Base-by-base conservation (phyloP, 53 echinoderm and acorn worm species). In the Echinarachnius parma region DNA sequence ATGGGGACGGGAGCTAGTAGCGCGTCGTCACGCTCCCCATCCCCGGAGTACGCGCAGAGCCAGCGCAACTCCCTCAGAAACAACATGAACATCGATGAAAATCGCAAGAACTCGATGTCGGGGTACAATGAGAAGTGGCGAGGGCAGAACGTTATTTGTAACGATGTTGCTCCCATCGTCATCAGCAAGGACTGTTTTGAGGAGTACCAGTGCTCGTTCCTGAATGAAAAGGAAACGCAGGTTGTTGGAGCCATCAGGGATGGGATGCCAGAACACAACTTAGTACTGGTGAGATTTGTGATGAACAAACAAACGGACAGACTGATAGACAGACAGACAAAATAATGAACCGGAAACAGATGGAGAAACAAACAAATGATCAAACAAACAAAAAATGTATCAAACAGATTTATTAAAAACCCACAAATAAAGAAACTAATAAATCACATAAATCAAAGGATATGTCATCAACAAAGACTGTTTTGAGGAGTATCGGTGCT, bases 1-100 rank as follows among this genome's bases (percentile, higher is more conserved):
- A 96, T 96, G 96, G 91, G 96, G 64, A 96, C 91, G 48, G 96
- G 96, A 62, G 93, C 93, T 30, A 96, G 96, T 60, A 93, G 93
- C 50, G 84, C 89, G 21, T 93, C 93, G 18, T 93, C 93, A 39
- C 86, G 89, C 30, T 91, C 96, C 32, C 91, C 96, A 11, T 87
- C 91, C 25, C 96, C 96, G 1, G 90, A 90, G 47, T 58, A 77
- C 49, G 80, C 79, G 23, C 80, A 78, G 46, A 70, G 69, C 48
- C 87, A 92, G 32, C 77, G 83, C 28, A 70, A 39, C 34, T 75
- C 66, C 22, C 56, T 84, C 19, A 39, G 77, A 59, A 50, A 31
- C 14, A 16, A 72, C 33, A n/a, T 46, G 4, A 46, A 65, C 5
- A 31, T 62, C 15, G 56, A 59, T 5, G 80, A 68, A 4, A 64